A percentile compares a stretch with the other conserved stretches of the same genome.
Evolutionary conservation across 2,797 vertebrate genomes (phyloP).

Genomic region (Scomberomorus guttatus): DNA sequence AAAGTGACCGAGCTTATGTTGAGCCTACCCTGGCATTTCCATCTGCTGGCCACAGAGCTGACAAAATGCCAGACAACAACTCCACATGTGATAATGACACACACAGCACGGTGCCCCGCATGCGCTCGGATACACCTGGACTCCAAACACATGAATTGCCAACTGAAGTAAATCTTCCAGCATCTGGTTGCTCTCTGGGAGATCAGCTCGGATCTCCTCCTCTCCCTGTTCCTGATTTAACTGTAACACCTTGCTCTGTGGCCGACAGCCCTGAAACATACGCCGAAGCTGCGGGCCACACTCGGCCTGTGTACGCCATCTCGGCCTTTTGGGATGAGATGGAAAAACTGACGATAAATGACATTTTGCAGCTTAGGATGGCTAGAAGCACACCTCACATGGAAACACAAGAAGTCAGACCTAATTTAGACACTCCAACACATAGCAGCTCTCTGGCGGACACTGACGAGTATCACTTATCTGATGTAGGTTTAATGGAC

Average conservation of each 20-base stretch:
- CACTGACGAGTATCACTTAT: slow-evolving; percentile 32
- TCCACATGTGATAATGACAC: slow-evolving; percentile 29
- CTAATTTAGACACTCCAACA: slow-evolving; percentile 3
- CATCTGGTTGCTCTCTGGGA: slow-evolving; percentile 32
- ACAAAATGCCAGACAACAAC: slow-evolving; percentile 48
- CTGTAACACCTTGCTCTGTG: slow-evolving; percentile 40
- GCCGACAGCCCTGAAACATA: slow-evolving; percentile 67
- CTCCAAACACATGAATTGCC: not conserved
- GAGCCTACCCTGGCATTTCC: slow-evolving; percentile 30
- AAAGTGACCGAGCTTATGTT: slow-evolving; percentile 9
- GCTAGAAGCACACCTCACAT: slow-evolving; percentile 32
- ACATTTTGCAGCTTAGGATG: slow-evolving; percentile 84
- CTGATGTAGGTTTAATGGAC: slow-evolving; percentile 62
- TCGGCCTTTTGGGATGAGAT: slow-evolving; percentile 89
- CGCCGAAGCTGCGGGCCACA: slow-evolving; percentile 51
- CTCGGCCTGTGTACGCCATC: slow-evolving; percentile 80
- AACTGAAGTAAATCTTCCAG: slow-evolving; percentile 10
- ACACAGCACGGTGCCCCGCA: slow-evolving; percentile 8
- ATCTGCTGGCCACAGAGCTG: slow-evolving; percentile 36
- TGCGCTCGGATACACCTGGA: slow-evolving; percentile 21
- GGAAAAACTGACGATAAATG: slow-evolving; percentile 88
- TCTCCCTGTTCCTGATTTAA: slow-evolving; percentile 48
- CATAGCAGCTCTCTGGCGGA: slow-evolving; percentile 19
- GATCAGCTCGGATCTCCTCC: slow-evolving; percentile 13
- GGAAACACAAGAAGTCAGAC: slow-evolving; percentile 28